Percentiles rank a stretch among this genome's conserved stretches.
Conservation (phyloP, 2,797 vertebrate species). For the Lagodon rhomboides region DNA sequence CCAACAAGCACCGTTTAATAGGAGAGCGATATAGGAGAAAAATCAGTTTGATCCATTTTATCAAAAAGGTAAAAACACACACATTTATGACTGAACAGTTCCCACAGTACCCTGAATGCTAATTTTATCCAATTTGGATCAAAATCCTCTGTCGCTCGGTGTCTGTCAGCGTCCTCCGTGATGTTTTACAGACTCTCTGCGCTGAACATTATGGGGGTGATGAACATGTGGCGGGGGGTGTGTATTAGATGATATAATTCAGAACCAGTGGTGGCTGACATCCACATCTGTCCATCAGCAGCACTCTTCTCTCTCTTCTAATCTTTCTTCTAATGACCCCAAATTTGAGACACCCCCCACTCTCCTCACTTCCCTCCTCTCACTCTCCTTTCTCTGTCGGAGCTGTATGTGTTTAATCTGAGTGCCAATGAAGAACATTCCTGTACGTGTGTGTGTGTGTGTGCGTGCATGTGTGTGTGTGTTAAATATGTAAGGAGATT, state of each 20-base stretch:
- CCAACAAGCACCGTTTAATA: constrained; percentile 6
- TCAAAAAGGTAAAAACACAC: background rate
- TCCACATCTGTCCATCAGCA: constrained; percentile 68
- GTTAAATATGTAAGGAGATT: constrained; percentile 98
- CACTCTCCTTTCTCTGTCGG: constrained; percentile 51
- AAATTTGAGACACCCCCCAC: constrained; percentile 46
- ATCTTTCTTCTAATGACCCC: constrained; percentile 67
- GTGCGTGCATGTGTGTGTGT: constrained; percentile 72
- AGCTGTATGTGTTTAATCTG: constrained; percentile 77
- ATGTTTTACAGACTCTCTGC: constrained; percentile 25
- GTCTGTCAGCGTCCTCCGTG: constrained; percentile 4
- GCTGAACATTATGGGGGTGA: constrained; percentile 17
- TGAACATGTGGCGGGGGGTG: constrained; percentile 33
- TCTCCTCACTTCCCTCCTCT: constrained; percentile 28
- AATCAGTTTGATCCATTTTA: background rate
- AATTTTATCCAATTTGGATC: constrained; percentile 34
- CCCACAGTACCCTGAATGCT: background rate
- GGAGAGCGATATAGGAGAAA: background rate
- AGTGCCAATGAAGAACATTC: constrained; percentile 68
- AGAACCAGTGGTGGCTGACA: constrained; percentile 41
- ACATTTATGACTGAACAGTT: background rate
- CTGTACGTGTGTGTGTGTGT: constrained; percentile 64
- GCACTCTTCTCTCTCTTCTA: constrained; percentile 46
- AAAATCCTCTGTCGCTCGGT: constrained; percentile 5
- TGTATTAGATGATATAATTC: constrained; percentile 54